phyloP scores from a whole-genome alignment of 1,140 invertebrate species.

The Wiebesia pumilae region DNA sequence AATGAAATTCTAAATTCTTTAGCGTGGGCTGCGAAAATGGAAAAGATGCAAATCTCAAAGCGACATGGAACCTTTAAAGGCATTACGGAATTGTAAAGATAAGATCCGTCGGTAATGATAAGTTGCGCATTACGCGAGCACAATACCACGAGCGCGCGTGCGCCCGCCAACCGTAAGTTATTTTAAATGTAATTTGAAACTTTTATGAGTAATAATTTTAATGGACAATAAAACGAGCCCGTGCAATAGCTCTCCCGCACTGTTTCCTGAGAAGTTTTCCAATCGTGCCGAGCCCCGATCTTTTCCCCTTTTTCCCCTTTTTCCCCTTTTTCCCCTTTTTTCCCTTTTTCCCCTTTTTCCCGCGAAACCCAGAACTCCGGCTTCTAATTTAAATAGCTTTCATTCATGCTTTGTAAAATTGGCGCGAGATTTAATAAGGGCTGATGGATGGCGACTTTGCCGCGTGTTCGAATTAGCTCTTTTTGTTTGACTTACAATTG shows the following conservation, averaged over 20 bases:
- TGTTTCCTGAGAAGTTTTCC: constrained; percentile 30
- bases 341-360: background rate
- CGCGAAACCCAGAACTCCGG: background rate
- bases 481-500: background rate
- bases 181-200: constrained; percentile 44
- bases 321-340: background rate
- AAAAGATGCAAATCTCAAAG: constrained; percentile 42
- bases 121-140: constrained; percentile 32
- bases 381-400: background rate
- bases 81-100: constrained; percentile 24
- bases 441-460: background rate
- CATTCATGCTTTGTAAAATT: constrained; percentile 12
- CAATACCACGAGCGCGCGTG: background rate
- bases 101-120: constrained; percentile 43
- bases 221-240: constrained; percentile 26
- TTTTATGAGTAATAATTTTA: constrained; percentile 47
- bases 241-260: background rate
- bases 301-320: background rate
- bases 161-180: constrained; percentile 1
- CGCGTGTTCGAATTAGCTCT: background rate
- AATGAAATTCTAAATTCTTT: background rate
- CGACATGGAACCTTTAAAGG: background rate
- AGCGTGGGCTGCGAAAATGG: constrained; percentile 10
- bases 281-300: background rate
- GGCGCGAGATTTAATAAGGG: background rate